phyloP scores from a whole-genome alignment of 2,113 vertebrate genomes.

The Mobula birostris region DNA sequence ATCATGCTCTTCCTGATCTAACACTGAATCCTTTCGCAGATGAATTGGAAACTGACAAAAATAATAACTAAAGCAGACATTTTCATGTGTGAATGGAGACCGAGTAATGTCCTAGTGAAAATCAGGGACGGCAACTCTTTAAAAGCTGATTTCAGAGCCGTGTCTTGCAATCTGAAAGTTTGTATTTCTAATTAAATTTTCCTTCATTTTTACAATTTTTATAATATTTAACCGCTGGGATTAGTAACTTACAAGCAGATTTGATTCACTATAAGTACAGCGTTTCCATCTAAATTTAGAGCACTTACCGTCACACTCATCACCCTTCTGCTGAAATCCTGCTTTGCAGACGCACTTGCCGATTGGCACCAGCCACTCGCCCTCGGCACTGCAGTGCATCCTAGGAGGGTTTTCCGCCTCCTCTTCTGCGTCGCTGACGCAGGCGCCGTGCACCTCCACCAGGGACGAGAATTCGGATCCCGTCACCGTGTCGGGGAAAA shows the following conservation, averaged over 20 bases:
- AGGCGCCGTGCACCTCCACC: conserved; percentile 91
- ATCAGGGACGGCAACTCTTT: not conserved
- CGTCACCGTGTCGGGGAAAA: conserved; percentile 96
- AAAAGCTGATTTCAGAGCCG: not conserved
- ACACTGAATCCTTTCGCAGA: not conserved
- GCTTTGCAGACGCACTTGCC: conserved; percentile 98
- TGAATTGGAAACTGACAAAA: not conserved
- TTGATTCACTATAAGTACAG: not conserved
- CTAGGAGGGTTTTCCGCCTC: conserved; percentile 93
- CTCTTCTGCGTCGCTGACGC: conserved; percentile 88
- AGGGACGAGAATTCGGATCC: conserved; percentile 97
- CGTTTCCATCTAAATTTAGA: conserved; percentile 17
- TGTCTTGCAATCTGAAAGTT: not conserved
- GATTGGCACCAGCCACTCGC: conserved; percentile 98
- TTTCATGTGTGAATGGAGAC: no score
- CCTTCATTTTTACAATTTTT: not conserved
- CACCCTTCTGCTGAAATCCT: conserved; percentile 96
- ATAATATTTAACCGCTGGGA: not conserved
- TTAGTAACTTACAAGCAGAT: not conserved
- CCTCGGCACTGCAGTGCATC: conserved; percentile 98
- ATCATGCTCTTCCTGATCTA: not conserved
- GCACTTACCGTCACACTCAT: conserved; percentile 93
- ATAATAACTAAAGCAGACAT: not conserved
- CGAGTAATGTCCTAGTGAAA: not conserved
- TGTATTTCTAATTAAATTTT: not conserved